Evolutionary conservation across 1,140 invertebrate species (phyloP).

Genomic region (Yoshiicerus persimilis): DNA sequence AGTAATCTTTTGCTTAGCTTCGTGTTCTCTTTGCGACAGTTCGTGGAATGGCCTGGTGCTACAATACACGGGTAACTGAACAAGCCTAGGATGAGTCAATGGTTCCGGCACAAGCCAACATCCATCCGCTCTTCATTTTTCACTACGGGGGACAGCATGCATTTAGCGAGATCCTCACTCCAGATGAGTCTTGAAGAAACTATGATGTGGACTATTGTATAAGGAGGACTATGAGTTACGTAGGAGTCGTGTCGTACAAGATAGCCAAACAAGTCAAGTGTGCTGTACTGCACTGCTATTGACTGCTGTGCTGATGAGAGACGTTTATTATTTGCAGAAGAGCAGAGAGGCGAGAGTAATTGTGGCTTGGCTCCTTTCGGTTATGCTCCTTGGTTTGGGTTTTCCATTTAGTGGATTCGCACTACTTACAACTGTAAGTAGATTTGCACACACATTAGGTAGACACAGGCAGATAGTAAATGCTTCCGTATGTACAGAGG

Average conservation of each 20-base stretch:
- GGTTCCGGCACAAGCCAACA: neutral
- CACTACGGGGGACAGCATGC: neutral
- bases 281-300: no score
- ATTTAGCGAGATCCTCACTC: neutral
- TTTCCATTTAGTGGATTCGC: neutral
- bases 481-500: neutral
- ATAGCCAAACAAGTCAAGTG: neutral
- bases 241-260: no score
- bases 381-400: neutral
- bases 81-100: neutral
- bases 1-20: neutral
- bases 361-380: neutral
- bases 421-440: no score
- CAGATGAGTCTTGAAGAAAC: no score
- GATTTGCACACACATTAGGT: neutral
- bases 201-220: neutral
- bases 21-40: neutral
- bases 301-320: neutral
- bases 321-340: neutral
- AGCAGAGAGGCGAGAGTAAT: neutral
- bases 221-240: no score
- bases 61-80: neutral
- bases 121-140: neutral
- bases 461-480: neutral
- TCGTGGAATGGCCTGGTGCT: neutral